Evolutionary conservation across 2,888 invertebrate species (phyloP), one percentile per base, ranked within the genome.

Genomic region (Sturmia bella): DNA sequence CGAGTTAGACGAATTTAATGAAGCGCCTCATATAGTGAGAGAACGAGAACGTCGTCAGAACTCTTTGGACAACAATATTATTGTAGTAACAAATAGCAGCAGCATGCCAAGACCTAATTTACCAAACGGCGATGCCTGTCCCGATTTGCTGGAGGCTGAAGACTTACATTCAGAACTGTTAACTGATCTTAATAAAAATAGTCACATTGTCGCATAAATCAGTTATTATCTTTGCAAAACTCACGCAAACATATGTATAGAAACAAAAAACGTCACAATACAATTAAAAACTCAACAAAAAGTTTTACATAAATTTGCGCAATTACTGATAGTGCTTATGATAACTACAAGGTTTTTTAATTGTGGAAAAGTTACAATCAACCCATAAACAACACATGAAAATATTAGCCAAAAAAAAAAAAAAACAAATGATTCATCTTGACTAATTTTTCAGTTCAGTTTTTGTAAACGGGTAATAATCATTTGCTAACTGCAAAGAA

Each of bases 1-100:
- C 87, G 97, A 97, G 90, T 90, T 97, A 73, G 97, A 97, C 87
- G 97, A 97, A 90, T 97, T 97, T 90, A 96, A 96, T 90, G 97
- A 97, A 90, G 96, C 97, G 2, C 97, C 97, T 0, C 97, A 97
- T 89, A 95, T 96, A 85, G 92, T 96, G 5, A 85, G 91, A 2
- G 91, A 90, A 83, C 90, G 91, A 11, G 91, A 90, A 77, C 86
- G 88, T 48, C 87, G 89, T 13, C 89, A 87, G 15, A 89, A 88
- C 68, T 89, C 90, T 4, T 85, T 88, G 15, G 90, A 91, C 70
- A 87, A 87, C 45, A 83, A 17, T 81, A 80, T 82, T 81, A 77
- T 80, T 80, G 70, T 54, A 39, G 83, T 82, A 24, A 75, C 84
- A 17, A 80, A 74, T 69, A 86, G 86, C 24, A 88, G 88, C 39